Conservation (phyloP, 2,797 vertebrate genomes). For the Sebastes hubbsi region DNA sequence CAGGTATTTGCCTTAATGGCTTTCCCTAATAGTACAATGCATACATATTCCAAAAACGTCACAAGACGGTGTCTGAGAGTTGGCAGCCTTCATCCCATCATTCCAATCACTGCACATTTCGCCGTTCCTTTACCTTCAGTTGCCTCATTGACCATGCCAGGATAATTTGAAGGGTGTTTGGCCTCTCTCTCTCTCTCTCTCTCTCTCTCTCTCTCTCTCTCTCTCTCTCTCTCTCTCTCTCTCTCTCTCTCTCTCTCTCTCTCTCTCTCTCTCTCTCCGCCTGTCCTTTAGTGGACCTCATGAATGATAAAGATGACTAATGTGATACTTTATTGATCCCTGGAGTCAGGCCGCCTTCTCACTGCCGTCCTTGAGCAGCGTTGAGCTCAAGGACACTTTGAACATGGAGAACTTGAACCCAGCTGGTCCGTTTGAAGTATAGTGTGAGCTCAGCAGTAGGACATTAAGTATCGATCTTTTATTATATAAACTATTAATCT, state of each 20-base stretch:
- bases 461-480: background rate
- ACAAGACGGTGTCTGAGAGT: too few species aligned
- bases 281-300: conserved; percentile 9
- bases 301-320: conserved; percentile 44
- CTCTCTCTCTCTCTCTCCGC: background rate
- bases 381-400: conserved; percentile 5
- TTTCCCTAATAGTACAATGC: background rate
- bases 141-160: background rate
- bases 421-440: background rate
- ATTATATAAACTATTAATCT: too few species aligned
- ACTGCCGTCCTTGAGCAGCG: conserved; percentile 1
- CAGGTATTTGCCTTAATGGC: background rate
- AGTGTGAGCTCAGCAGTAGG: background rate
- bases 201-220: background rate
- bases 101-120: background rate
- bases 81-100: background rate
- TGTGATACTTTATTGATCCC: conserved; percentile 40
- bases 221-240: background rate
- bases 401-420: background rate
- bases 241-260: background rate
- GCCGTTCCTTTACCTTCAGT: background rate
- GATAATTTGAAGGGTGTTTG: background rate
- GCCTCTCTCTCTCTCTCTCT: background rate
- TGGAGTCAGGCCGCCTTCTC: conserved; percentile 7
- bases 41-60: too few species aligned